Conservation (phyloP, 1,140 invertebrate species). For the Daktulosphaira vitifoliae region DNA sequence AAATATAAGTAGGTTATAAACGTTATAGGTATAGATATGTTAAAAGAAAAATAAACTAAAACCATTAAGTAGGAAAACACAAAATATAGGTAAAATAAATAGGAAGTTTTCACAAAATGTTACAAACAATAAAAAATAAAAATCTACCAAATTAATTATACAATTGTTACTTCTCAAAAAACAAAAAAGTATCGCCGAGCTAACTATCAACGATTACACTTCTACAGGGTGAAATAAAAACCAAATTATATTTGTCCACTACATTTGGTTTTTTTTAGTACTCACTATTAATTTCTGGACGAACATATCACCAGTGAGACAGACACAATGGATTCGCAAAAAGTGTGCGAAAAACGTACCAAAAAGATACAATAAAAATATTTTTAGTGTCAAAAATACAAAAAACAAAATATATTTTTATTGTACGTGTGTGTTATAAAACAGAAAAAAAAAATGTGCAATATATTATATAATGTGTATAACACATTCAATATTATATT, state of each 20-base stretch:
- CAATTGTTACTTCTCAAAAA: conserved; percentile 16
- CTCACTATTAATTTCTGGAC: conserved; percentile 32
- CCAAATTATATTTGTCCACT: conserved; percentile 23
- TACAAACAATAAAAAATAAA: conserved; percentile 38
- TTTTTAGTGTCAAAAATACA: conserved; percentile 33
- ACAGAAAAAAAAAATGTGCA: conserved; percentile 18
- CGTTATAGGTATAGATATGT: background rate
- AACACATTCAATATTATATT: too few relatives aligned
- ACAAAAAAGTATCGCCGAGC: conserved; percentile 23
- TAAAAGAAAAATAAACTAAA: background rate
- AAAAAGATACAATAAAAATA: conserved; percentile 34
- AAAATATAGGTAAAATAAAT: conserved; percentile 13
- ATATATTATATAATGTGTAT: background rate
- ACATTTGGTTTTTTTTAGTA: conserved; percentile 25
- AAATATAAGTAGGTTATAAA: background rate
- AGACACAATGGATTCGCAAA: conserved; percentile 27
- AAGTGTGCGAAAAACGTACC: conserved; percentile 31
- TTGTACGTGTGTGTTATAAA: conserved; percentile 29
- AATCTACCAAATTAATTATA: conserved; percentile 35
- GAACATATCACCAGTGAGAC: conserved; percentile 30
- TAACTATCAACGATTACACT: conserved; percentile 21
- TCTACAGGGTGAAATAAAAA: conserved; percentile 25
- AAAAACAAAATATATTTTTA: conserved; percentile 22
- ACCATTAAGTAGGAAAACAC: conserved; percentile 11
- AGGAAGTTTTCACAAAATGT: background rate